Base-by-base conservation (phyloP, 37 sponge, comb jelly and placozoan species). In the Tethya wilhelma region DNA sequence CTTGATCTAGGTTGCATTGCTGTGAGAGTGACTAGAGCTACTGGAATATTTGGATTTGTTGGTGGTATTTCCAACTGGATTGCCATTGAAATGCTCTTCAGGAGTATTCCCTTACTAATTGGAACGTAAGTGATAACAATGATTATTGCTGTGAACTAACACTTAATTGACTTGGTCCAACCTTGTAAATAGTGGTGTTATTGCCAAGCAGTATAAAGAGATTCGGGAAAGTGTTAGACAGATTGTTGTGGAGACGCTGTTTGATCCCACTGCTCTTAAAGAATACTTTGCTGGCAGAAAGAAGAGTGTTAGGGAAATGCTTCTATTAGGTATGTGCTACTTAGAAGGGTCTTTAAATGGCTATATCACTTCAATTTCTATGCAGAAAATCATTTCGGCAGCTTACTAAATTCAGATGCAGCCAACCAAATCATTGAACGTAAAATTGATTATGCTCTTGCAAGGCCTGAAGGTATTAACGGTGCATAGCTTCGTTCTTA, bases 181-280 rank as follows among this genome's bases (percentile, higher is more conserved):
- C n/a, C n/a, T n/a, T n/a, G n/a, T n/a, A n/a, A n/a, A n/a, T 55
- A 94, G 95, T 84, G 96, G 96, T 44, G 82, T 95, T 19, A 70
- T 95, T 39, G 45, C 59, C 1, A 74, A 64, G 22, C 86, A 81
- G 0, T 89, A 90, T 80, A 75, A 86, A 69, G 65, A 71, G 29
- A 95, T 95, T 46, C 69, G 94, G n/a, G 79, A 88, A 26, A 59
- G 72, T 22, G 53, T 95, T 7, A 33, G 42, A 4, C 30, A 25
- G 6, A 64, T 92, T 37, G 79, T 95, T 0, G 67, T 95, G 7
- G 83, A 85, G 2, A 76, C 81, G 2, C 40, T 95, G 39, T 92
- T 95, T 63, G 90, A 92, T 29, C 80, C 90, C 0, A 63, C 33
- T 23, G 69, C 82, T 26, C 56, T 95, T 29, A 69, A 82, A 25